phyloP scores from a whole-genome alignment of 2,113 vertebrate species.

The Brienomyrus longianalis region DNA sequence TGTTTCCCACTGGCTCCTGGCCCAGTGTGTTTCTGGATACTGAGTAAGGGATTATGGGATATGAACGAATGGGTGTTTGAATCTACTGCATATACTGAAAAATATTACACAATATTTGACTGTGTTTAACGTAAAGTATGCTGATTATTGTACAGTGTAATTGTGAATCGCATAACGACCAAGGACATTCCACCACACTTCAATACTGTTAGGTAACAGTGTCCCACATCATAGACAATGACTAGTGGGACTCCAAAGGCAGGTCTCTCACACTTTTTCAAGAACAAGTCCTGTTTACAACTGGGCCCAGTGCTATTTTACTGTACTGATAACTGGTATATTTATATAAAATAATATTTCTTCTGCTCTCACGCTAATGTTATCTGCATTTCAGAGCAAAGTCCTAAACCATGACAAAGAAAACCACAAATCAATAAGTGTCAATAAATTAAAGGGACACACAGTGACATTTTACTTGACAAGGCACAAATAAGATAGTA shows the following conservation, averaged over 20 bases:
- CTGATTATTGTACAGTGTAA: neutral
- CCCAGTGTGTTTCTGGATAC: neutral
- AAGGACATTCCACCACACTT: neutral
- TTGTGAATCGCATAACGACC: neutral
- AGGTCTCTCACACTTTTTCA: neutral
- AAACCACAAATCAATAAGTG: neutral
- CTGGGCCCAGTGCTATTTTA: neutral
- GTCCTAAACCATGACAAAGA: neutral
- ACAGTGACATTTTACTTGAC: too few relatives aligned
- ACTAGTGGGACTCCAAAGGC: neutral
- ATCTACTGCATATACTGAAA: neutral
- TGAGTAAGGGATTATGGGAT: neutral
- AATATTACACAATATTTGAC: neutral
- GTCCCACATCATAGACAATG: neutral
- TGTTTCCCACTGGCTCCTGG: neutral
- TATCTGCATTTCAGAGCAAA: neutral
- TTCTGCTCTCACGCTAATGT: neutral
- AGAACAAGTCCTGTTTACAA: neutral
- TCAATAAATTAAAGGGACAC: neutral
- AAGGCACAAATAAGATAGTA: too few relatives aligned
- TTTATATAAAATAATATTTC: neutral
- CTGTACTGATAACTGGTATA: neutral
- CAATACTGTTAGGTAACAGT: neutral
- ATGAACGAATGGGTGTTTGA: neutral
- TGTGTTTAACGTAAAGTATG: neutral